phyloP scores from a whole-genome alignment of 2,888 invertebrate genomes.

The Thereva nobilitata region DNA sequence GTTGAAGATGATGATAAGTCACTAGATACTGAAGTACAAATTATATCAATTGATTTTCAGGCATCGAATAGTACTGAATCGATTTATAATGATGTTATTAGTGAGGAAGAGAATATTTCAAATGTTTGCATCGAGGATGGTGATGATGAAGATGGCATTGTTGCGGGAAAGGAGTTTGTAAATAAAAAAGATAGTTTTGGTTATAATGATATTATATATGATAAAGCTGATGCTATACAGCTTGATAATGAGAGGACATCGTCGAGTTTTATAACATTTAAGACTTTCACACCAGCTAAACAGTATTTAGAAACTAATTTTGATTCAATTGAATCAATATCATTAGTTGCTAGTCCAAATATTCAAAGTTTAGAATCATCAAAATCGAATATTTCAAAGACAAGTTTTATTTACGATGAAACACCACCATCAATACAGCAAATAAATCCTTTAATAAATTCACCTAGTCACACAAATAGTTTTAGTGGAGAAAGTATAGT shows the following conservation, averaged over 20 bases:
- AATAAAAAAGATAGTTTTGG: no score
- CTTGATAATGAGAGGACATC: slow-evolving; percentile 38
- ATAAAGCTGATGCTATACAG: slow-evolving; percentile 45
- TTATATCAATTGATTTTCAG: slow-evolving; percentile 45
- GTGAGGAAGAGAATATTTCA: slow-evolving; percentile 4
- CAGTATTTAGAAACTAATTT: slow-evolving; percentile 47
- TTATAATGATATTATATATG: slow-evolving; percentile 39
- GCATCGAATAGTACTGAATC: slow-evolving; percentile 44
- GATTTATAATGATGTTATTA: slow-evolving; percentile 44
- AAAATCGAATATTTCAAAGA: slow-evolving; percentile 44
- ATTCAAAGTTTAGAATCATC: slow-evolving; percentile 36
- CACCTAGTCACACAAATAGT: slow-evolving; percentile 33
- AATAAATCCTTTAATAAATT: no score
- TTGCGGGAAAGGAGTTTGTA: slow-evolving; percentile 32
- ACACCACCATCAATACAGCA: no score
- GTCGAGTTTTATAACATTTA: slow-evolving; percentile 45
- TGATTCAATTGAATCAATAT: slow-evolving; percentile 42
- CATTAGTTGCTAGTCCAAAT: neutral
- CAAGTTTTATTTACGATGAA: slow-evolving; percentile 44
- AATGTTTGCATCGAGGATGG: slow-evolving; percentile 12
- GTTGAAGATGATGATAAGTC: neutral
- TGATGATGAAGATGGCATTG: slow-evolving; percentile 11
- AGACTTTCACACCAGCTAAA: slow-evolving; percentile 44
- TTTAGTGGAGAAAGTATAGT: slow-evolving; percentile 45
- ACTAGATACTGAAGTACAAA: slow-evolving; percentile 45